These are phyloP conservation scores for Crematogaster levior DNA, from an alignment of 2,888 invertebrate species.

Conservation along the genomic window DNA sequence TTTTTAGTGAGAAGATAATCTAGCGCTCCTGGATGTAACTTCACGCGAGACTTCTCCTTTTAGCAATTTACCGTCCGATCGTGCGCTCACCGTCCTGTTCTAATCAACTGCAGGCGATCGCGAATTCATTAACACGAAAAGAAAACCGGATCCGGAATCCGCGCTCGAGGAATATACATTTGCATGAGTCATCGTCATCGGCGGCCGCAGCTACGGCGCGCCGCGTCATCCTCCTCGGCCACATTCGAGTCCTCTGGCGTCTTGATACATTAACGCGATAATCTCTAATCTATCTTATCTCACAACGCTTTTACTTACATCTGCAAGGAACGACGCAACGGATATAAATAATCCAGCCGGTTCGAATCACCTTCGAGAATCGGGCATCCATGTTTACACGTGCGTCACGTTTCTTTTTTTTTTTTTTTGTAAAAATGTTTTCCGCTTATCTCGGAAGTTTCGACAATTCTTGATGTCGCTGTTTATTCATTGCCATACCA, in stretches of 20 bases:
- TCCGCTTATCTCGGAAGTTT: not conserved
- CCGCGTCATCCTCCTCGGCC: slow-evolving; percentile 59
- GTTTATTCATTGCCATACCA: not conserved
- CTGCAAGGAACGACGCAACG: slow-evolving; percentile 61
- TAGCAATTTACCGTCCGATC: slow-evolving; percentile 55
- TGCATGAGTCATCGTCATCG: slow-evolving; percentile 73
- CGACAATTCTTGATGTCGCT: not conserved
- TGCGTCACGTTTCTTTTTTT: slow-evolving; percentile 1
- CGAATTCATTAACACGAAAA: slow-evolving; percentile 76
- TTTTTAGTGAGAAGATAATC: not conserved
- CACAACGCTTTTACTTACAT: slow-evolving; percentile 63
- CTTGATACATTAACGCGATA: slow-evolving; percentile 68
- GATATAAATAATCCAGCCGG: slow-evolving; percentile 68
- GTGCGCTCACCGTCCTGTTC: slow-evolving; percentile 42
- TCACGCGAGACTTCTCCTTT: slow-evolving; percentile 13
- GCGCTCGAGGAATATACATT: slow-evolving; percentile 58
- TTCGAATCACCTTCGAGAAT: slow-evolving; percentile 47
- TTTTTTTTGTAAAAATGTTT: not conserved
- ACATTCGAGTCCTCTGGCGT: slow-evolving; percentile 43
- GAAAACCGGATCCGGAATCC: slow-evolving; percentile 80
- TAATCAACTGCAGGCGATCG: slow-evolving; percentile 74
- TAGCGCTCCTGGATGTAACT: not conserved
- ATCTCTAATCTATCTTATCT: slow-evolving; percentile 69
- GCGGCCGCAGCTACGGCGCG: not conserved
- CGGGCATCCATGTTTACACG: not conserved